A percentile compares a stretch with the other conserved stretches of the same genome.
These are phyloP conservation scores for Melinaea marsaeus DNA, from an alignment of 2,888 invertebrate species.

Conservation along the genomic window DNA sequence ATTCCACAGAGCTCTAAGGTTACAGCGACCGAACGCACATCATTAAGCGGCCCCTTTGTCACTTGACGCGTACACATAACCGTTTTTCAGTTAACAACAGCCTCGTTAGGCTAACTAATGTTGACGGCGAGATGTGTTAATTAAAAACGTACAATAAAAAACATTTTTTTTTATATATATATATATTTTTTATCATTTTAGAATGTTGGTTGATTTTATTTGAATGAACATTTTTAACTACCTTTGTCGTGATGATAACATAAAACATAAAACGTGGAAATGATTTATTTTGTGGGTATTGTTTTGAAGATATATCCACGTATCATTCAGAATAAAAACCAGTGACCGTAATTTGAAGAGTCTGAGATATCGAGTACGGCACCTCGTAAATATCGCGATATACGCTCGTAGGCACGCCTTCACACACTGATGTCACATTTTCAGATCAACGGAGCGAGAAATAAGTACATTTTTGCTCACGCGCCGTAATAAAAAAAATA, in stretches of 20 bases:
- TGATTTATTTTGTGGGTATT: background rate
- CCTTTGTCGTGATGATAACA: background rate
- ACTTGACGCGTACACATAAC: slow-evolving; percentile 34
- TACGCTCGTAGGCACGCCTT: slow-evolving; percentile 46
- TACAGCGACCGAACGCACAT: slow-evolving; percentile 33
- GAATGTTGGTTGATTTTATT: background rate
- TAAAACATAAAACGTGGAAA: background rate
- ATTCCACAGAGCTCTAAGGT: slow-evolving; percentile 38
- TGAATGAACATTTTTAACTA: background rate
- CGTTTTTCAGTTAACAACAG: slow-evolving; percentile 32
- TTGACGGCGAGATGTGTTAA: slow-evolving; percentile 20
- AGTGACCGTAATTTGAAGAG: slow-evolving; percentile 39
- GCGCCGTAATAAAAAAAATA: slow-evolving; percentile 73
- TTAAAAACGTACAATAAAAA: slow-evolving; percentile 13
- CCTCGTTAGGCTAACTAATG: slow-evolving; percentile 32
- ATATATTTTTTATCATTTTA: background rate
- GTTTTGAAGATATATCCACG: slow-evolving; percentile 4
- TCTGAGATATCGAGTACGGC: slow-evolving; percentile 64
- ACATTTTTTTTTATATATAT: background rate
- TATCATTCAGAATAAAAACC: slow-evolving; percentile 36
- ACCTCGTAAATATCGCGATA: slow-evolving; percentile 60
- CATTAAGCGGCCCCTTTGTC: slow-evolving; percentile 41
- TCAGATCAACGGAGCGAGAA: slow-evolving; percentile 76
- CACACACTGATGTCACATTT: slow-evolving; percentile 75
- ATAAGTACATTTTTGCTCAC: slow-evolving; percentile 77